Evolutionary conservation across 35 echinoderm and acorn worm species (phyloP).

Genomic region (Hemicentrotus pulcherrimus): DNA sequence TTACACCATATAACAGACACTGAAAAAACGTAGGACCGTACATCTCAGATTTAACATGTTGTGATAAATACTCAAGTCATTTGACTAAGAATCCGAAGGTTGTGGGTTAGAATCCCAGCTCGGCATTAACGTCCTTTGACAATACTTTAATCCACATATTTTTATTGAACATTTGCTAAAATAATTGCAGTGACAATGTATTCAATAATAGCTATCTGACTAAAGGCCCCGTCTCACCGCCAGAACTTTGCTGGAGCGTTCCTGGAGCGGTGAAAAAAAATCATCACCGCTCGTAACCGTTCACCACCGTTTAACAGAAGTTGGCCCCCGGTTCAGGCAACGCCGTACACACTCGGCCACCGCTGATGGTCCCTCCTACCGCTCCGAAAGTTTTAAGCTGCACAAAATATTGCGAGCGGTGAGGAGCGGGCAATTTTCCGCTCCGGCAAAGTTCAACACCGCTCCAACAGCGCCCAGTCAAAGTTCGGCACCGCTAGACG

Average conservation of each 20-base stretch:
- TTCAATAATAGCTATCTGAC: too few species aligned
- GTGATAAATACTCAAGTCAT: too few species aligned
- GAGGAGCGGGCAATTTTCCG: constrained; percentile 33
- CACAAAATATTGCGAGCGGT: constrained; percentile 39
- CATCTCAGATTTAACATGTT: too few species aligned
- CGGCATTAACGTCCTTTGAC: too few species aligned
- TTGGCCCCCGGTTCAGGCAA: constrained; percentile 3
- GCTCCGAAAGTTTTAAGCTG: constrained; percentile 41
- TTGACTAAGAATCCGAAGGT: too few species aligned
- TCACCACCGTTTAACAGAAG: constrained; percentile 36
- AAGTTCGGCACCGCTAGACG: constrained; percentile 41
- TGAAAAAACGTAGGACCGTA: too few species aligned
- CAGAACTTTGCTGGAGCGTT: constrained; percentile 43
- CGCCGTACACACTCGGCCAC: constrained; percentile 32
- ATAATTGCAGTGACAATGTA: too few species aligned
- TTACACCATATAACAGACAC: too few species aligned
- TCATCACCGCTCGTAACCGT: constrained; percentile 34
- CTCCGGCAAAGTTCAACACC: constrained; percentile 37
- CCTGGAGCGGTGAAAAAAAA: constrained; percentile 41
- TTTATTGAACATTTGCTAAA: too few species aligned
- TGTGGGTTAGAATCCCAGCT: too few species aligned
- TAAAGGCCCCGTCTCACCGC: constrained; percentile 9
- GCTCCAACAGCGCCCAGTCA: constrained; percentile 40
- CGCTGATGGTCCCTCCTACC: constrained; percentile 40
- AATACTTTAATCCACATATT: too few species aligned